These are phyloP conservation scores for Nycteola revayana DNA, from an alignment of 2,888 invertebrate genomes.

Conservation along the genomic window DNA sequence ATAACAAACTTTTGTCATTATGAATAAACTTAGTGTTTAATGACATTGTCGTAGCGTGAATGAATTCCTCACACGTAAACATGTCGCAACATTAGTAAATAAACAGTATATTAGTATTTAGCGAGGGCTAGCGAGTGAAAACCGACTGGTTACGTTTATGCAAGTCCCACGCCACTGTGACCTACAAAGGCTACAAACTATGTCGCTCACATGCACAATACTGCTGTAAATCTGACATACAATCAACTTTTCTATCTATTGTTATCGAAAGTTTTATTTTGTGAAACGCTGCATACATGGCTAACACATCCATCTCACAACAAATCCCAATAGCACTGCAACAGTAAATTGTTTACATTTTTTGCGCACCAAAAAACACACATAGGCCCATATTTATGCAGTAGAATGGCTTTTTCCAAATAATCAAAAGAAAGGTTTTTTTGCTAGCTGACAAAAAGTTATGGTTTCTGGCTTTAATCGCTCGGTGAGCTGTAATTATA, in stretches of 20 bases:
- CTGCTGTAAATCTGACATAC: slow-evolving; percentile 24
- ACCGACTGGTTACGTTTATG: slow-evolving; percentile 12
- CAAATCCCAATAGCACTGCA: slow-evolving; percentile 24
- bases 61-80: slow-evolving; percentile 16
- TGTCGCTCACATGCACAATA: slow-evolving; percentile 30
- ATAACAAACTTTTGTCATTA: slow-evolving; percentile 9
- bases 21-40: slow-evolving; percentile 13
- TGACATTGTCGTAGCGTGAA: slow-evolving; percentile 7
- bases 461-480: slow-evolving; percentile 61
- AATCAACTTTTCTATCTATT: slow-evolving; percentile 26
- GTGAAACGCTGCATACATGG: slow-evolving; percentile 20
- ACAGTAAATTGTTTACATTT: slow-evolving; percentile 73
- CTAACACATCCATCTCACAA: slow-evolving; percentile 40
- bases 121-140: slow-evolving; percentile 13
- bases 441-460: slow-evolving; percentile 57
- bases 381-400: slow-evolving; percentile 45
- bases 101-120: slow-evolving; percentile 24
- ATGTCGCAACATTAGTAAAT: slow-evolving; percentile 17
- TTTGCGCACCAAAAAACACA: slow-evolving; percentile 52
- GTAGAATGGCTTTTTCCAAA: slow-evolving; percentile 57
- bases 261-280: slow-evolving; percentile 35
- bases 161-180: slow-evolving; percentile 36
- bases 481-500: slow-evolving; percentile 74
- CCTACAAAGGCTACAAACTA: slow-evolving; percentile 35
- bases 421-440: slow-evolving; percentile 63